phyloP scores from a whole-genome alignment of 2,797 vertebrate species.

The Rachycentron canadum region DNA sequence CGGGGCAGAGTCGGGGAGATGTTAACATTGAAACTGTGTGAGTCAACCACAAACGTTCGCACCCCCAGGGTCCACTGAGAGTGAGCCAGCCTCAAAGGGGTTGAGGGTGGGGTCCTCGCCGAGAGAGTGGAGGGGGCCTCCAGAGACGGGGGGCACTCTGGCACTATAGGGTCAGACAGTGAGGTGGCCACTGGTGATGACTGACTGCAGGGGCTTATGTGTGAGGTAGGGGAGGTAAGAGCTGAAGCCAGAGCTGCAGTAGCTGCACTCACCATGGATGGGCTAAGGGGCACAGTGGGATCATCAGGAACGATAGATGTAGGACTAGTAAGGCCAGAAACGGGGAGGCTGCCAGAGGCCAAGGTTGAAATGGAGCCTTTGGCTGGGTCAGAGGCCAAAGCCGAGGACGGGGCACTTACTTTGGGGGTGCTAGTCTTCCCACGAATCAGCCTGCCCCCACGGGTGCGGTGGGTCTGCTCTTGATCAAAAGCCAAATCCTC shows the following conservation, averaged over 20 bases:
- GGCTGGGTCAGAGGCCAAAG: slow-evolving; percentile 35
- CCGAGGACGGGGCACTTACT: slow-evolving; percentile 88
- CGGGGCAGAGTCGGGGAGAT: slow-evolving; percentile 52
- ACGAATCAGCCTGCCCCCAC: slow-evolving; percentile 86
- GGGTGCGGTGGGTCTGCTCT: slow-evolving; percentile 92
- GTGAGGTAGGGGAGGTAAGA: slow-evolving; percentile 58
- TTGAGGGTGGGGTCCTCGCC: slow-evolving; percentile 60
- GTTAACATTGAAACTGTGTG: slow-evolving; percentile 75
- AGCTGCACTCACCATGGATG: slow-evolving; percentile 37
- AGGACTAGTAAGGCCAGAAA: slow-evolving; percentile 55
- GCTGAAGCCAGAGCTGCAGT: slow-evolving; percentile 49
- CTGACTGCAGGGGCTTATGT: slow-evolving; percentile 40
- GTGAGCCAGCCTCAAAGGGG: slow-evolving; percentile 68
- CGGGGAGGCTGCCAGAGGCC: slow-evolving; percentile 37
- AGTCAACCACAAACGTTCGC: slow-evolving; percentile 80
- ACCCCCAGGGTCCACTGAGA: slow-evolving; percentile 83
- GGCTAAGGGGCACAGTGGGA: slow-evolving; percentile 36
- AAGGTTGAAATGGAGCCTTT: slow-evolving; percentile 45
- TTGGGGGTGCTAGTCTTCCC: slow-evolving; percentile 92
- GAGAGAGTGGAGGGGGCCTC: slow-evolving; percentile 73
- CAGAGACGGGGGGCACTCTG: slow-evolving; percentile 77
- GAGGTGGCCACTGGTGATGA: slow-evolving; percentile 37
- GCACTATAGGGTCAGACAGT: slow-evolving; percentile 29
- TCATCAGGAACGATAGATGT: slow-evolving; percentile 35
- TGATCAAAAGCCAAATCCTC: slow-evolving; percentile 98